A percentile compares a stretch with the other conserved stretches of the same genome.
phyloP scores from a whole-genome alignment of 2,888 invertebrate genomes.

The Drosophila rellima region DNA sequence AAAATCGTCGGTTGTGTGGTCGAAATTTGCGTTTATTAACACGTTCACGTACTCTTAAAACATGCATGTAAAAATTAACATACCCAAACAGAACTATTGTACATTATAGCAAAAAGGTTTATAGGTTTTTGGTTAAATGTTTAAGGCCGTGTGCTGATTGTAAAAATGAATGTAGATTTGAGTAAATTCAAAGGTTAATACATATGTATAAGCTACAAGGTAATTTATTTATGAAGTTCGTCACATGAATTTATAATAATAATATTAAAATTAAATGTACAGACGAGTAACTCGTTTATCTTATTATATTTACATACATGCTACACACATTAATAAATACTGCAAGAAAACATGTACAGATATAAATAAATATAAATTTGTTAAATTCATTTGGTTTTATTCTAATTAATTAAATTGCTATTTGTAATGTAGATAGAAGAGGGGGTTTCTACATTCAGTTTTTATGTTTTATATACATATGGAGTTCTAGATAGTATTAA shows the following conservation, averaged over 20 bases:
- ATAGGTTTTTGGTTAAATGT: constrained; percentile 5
- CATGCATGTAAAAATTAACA: constrained; percentile 35
- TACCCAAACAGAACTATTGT: constrained; percentile 24
- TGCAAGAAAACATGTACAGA: not conserved
- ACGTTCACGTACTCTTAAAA: constrained; percentile 28
- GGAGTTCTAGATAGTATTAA: not conserved
- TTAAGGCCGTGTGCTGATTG: constrained; percentile 14
- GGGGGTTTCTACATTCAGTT: not conserved
- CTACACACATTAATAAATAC: constrained; percentile 17
- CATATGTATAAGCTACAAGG: constrained; percentile 26
- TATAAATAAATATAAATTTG: constrained; percentile 1
- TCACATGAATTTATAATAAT: constrained; percentile 40
- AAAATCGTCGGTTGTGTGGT: constrained; percentile 71
- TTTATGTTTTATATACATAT: not conserved
- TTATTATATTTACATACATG: constrained; percentile 8
- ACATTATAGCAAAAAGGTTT: constrained; percentile 11
- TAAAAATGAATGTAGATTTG: constrained; percentile 23
- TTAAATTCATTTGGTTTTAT: not conserved
- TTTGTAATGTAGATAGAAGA: not conserved
- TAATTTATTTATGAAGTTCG: constrained; percentile 29
- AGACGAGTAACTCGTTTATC: constrained; percentile 22
- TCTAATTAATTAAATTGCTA: not conserved
- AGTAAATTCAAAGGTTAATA: constrained; percentile 9
- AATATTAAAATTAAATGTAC: constrained; percentile 32
- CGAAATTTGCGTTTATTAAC: constrained; percentile 73